phyloP scores from a whole-genome alignment of 1,140 invertebrate genomes.

The Acromyrmex heyeri region DNA sequence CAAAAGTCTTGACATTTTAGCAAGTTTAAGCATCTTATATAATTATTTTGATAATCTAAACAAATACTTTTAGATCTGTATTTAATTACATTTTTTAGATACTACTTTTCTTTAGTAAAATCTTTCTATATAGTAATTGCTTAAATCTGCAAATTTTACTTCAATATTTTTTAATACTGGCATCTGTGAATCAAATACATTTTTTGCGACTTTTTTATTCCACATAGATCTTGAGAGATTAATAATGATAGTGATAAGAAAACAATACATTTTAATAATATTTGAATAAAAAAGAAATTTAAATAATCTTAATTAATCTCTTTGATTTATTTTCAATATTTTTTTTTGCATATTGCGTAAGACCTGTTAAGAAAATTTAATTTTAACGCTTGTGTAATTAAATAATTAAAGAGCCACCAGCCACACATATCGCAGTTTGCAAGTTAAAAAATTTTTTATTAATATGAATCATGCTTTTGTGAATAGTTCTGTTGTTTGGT shows the following conservation, averaged over 20 bases:
- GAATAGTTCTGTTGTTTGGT: background rate
- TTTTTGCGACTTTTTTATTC: background rate
- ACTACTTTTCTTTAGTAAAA: too few species aligned
- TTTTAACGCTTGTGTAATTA: background rate
- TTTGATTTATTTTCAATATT: background rate
- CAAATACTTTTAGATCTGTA: too few species aligned
- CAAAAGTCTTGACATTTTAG: too few species aligned
- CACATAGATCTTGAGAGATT: background rate
- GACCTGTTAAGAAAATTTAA: background rate
- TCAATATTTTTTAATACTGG: background rate
- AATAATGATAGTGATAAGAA: background rate
- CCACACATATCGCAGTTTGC: background rate
- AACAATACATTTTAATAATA: background rate
- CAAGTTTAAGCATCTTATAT: too few species aligned
- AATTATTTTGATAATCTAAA: too few species aligned
- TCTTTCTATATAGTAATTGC: background rate
- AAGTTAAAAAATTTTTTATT: background rate
- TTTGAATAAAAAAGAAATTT: background rate
- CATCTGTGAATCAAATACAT: background rate
- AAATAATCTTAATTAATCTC: background rate
- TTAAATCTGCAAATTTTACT: constrained; percentile 13
- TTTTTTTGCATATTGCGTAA: background rate
- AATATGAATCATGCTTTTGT: background rate
- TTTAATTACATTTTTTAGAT: too few species aligned
- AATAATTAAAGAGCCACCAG: background rate